Evolutionary conservation across 2,797 vertebrate genomes (phyloP), one percentile per base, ranked within the genome.

Genomic region (Sebastes paucispinis): DNA sequence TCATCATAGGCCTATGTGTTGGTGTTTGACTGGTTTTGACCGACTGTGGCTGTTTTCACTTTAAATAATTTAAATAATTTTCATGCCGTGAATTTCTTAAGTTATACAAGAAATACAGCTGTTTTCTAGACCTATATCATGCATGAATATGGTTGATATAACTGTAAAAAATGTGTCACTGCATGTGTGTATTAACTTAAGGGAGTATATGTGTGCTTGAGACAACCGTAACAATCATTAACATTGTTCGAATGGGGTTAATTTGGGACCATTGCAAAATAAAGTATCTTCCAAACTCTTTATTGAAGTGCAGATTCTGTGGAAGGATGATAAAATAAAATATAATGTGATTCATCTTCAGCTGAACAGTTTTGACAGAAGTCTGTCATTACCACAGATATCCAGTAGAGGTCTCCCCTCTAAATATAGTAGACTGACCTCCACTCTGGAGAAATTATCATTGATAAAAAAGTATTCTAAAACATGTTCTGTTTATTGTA

Each of bases 351-450:
- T n/a, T 47, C 10, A 34, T 29, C 8, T 36, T 36, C 10, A 66
- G 22, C 22, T 12, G 3, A 57, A 31, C 14, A 12, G 18, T 6
- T 77, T 52, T 11, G 24, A 57, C 1, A 4, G 2, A 36, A n/a
- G 25, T 18, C 0, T 67, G 77, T 69, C 7, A 8, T 73, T 65
- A 52, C 50, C 6, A 13, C 54, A 52, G 9, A 39, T 3, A 11
- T 59, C 81, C 90, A 88, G 22, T 29, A 90, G 90, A 84, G 65
- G 86, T 54, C 84, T 16, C 83, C 68, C 55, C 3, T 59, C 62
- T 22, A 62, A 34, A 52, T 24, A 18, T 1, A 63, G 7, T 54
- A 20, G 24, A 32, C 22, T 31, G 25, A 55, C 14, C 18, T 36
- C 3, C 8, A 50, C 11, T 20, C 13, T 3, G 24, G 3, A 66